Evolutionary conservation across 2,888 invertebrate species (phyloP).

Genomic region (Odontothrips loti): DNA sequence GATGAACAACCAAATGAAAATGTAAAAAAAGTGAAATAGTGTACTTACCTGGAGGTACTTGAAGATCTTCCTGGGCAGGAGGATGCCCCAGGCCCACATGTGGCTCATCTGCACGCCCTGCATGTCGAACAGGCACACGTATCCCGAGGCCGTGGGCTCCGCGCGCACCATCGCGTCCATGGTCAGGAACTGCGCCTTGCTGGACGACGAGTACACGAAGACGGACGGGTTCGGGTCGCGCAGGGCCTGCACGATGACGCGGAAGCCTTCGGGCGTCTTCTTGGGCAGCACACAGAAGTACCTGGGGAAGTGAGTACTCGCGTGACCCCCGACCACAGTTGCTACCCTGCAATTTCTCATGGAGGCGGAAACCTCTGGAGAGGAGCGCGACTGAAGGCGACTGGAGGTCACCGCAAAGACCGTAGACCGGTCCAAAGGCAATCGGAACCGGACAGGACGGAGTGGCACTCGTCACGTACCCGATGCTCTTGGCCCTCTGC

Average conservation of each 20-base stretch:
- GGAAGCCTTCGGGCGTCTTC: constrained; percentile 5
- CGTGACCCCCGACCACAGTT: too few species aligned
- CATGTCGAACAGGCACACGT: constrained; percentile 19
- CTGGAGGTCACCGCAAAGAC: too few species aligned
- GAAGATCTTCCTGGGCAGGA: constrained; percentile 7
- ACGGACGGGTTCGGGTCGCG: not conserved
- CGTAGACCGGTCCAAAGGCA: too few species aligned
- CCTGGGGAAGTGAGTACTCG: not conserved
- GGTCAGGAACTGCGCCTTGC: constrained; percentile 23
- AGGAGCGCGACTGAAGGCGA: too few species aligned
- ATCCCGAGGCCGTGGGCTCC: not conserved
- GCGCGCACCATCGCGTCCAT: not conserved
- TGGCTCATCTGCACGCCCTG: constrained; percentile 1
- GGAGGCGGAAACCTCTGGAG: too few species aligned
- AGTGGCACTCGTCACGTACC: not conserved
- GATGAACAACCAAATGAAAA: too few species aligned
- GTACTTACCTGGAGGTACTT: constrained; percentile 5
- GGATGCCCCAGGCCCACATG: constrained; percentile 23
- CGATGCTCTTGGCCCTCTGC: constrained; percentile 8
- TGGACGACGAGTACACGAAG: constrained; percentile 19
- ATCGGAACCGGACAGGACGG: too few species aligned
- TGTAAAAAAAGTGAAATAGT: too few species aligned
- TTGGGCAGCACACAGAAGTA: constrained; percentile 12
- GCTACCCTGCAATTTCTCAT: too few species aligned
- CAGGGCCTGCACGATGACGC: constrained; percentile 13